Conservation (phyloP, 1,140 invertebrate species). For the Gryon sp. region DNA sequence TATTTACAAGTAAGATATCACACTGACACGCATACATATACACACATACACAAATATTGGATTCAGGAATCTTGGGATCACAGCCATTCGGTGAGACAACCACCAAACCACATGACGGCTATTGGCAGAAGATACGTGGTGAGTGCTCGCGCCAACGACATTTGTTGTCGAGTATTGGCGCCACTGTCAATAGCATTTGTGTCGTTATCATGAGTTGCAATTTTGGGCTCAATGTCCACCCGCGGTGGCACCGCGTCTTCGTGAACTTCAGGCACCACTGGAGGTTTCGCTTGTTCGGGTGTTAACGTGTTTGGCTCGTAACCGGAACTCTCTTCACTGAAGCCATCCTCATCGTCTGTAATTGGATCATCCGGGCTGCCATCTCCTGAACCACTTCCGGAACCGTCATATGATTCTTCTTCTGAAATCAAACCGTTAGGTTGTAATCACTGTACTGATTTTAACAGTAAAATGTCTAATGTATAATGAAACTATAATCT, state of each 20-base stretch:
- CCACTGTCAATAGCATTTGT: constrained; percentile 64
- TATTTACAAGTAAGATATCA: constrained; percentile 72
- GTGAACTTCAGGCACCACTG: constrained; percentile 46
- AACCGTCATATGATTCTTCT: constrained; percentile 81
- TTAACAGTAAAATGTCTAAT: no score
- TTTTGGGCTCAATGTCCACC: constrained; percentile 72
- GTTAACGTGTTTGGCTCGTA: constrained; percentile 64
- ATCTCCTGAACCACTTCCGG: constrained; percentile 82
- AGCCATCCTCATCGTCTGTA: constrained; percentile 76
- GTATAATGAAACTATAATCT: no score
- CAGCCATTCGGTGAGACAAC: constrained; percentile 88
- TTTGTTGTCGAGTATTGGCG: constrained; percentile 79
- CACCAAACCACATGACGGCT: constrained; percentile 90
- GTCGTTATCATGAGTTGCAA: constrained; percentile 64
- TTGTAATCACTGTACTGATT: background rate
- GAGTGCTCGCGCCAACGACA: constrained; percentile 84
- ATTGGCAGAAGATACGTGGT: constrained; percentile 88
- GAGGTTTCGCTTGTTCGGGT: constrained; percentile 61
- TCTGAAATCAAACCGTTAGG: constrained; percentile 45
- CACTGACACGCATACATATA: constrained; percentile 14
- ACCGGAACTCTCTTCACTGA: constrained; percentile 74
- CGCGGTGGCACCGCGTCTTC: constrained; percentile 61
- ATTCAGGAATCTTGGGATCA: constrained; percentile 79
- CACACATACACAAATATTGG: constrained; percentile 42
- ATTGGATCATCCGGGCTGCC: constrained; percentile 79